phyloP scores from a whole-genome alignment of 2,797 vertebrate species.

The Melanotaenia pygmaea region DNA sequence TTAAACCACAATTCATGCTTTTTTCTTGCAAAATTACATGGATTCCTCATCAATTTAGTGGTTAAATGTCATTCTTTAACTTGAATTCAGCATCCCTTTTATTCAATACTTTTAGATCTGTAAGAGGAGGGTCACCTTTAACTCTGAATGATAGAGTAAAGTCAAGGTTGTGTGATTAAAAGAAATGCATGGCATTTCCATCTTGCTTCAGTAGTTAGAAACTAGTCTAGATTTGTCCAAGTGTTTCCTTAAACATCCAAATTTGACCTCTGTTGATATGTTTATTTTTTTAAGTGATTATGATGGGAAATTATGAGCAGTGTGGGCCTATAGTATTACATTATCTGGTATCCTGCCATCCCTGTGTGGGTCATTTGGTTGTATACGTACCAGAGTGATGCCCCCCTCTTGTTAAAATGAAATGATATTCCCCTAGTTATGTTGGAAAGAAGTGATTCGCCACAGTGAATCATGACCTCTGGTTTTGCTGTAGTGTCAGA shows the following conservation, averaged over 20 bases:
- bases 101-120: neutral
- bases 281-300: neutral
- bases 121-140: neutral
- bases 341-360: no score
- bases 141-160: neutral
- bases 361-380: no score
- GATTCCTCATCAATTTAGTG: constrained; percentile 4
- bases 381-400: no score
- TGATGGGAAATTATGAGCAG: neutral
- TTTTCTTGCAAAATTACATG: constrained; percentile 14
- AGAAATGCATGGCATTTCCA: constrained; percentile 1
- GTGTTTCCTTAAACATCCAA: neutral
- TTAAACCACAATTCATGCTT: constrained; percentile 25
- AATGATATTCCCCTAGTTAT: no score
- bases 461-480: neutral
- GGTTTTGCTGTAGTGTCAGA: neutral
- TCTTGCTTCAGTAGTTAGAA: constrained; percentile 1
- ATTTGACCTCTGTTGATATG: neutral
- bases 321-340: no score
- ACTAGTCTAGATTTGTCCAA: neutral
- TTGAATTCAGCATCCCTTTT: neutral
- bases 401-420: no score
- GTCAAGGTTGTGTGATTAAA: neutral
- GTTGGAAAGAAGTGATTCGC: no score
- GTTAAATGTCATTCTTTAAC: neutral